Base-by-base conservation (phyloP, 2,888 invertebrate genomes). In the Cheilosia variabilis region DNA sequence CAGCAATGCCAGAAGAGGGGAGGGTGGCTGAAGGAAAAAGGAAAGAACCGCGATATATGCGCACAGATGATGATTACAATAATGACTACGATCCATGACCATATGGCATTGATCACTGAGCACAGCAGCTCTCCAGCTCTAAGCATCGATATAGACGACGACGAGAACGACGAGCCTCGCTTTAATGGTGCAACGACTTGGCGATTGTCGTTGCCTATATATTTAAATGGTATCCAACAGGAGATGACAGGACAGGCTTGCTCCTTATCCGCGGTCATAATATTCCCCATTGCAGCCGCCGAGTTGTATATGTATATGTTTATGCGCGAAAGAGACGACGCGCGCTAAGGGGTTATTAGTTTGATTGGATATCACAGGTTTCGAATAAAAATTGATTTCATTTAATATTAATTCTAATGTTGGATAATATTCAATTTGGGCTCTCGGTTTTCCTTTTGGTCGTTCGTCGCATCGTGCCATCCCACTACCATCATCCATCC, bases 81-180 rank as follows among this genome's bases (percentile, higher is more conserved):
- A 86, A 86, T 86, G 86, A 86, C 81, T 81, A 77, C 86, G 86
- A 69, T 86, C 86, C 81, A 81, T 81, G 72, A 80, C 80, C 81
- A 80, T 86, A 81, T 86, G 86, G 86, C 79, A 81, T 86, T 86
- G 80, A 81, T 86, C 86, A 86, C 55, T 66, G 81, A 86, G 68
- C 76, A 76, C 34, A 53, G 63, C 73, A 73, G 13, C 52, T 73
- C 52, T 73, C 50, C 52, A n/a, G 50, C 62, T 78, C 69, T 68
- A 41, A 57, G 55, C 66, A 47, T 62, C 37, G 75, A 55, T 53
- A 58, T 22, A 22, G 22, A 22, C 22, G 68, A 55, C 72, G 9
- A 77, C 53, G 63, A 81, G 66, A 22, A 60, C 60, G 24, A 52
- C n/a, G 58, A 76, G 86, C 50, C 73, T 72, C 45, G 62, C 66